Evolutionary conservation across 2,797 vertebrate species (phyloP), one percentile per base, ranked within the genome.

Genomic region (Hydrocynus forskahlii): DNA sequence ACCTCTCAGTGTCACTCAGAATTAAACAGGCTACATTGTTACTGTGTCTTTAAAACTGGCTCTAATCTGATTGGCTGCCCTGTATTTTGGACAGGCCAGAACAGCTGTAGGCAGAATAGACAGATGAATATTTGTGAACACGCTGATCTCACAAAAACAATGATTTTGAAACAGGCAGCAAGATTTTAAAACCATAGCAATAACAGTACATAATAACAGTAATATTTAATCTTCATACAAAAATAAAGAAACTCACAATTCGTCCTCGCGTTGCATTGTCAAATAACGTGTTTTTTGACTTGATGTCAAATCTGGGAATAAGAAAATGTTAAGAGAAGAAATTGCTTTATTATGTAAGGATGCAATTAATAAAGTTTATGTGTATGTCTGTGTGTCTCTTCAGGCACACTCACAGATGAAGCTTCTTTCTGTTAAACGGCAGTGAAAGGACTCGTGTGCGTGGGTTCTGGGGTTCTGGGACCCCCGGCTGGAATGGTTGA

Each of bases 341-440:
- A 14, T 21, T 38, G 2, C 9, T 7, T 52, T 60, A 10, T 29
- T 29, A 29, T 29, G 29, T 3, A 29, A 29, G 1, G 1, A 29
- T 45, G 48, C 19, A 10, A 73, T 16, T n/a, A 4, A n/a, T 19
- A 38, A 13, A 13, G 9, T 50, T 50, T 13, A 40, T 75, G 17
- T 72, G 38, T 52, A 55, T 62, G 45, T 74, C 52, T 68, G 35
- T 69, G 38, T 69, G 67, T 68, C 25, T 40, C 38, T 23, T 23
- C 52, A 29, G 48, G n/a, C 5, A 25, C 68, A 96, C 97, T 98
- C 90, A 99, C 98, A 99, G 92, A 87, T 99, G 94, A 80, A 97
- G 94, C 86, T 97, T 98, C 86, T 99, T 97, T 92, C 98, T 95
- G 91, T 96, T 97, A 87, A 99, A 99, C 0, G 96, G 95, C 14